These are phyloP conservation scores for Typhlichthys eigenmanni DNA, from an alignment of 2,797 vertebrate genomes.

Conservation along the genomic window DNA sequence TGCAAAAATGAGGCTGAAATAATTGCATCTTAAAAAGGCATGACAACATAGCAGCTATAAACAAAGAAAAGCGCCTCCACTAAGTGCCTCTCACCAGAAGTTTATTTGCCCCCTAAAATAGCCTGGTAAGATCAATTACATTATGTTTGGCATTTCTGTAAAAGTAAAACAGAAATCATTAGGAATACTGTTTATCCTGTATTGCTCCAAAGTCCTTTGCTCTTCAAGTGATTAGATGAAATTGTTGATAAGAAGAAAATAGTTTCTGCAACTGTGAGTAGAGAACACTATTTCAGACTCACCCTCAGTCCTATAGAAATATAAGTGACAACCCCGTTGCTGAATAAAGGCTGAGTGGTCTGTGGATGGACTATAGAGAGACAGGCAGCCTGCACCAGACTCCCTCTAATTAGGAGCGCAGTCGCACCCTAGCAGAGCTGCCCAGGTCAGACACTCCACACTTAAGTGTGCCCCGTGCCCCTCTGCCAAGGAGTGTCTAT, in stretches of 20 bases:
- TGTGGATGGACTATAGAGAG: conserved; percentile 68
- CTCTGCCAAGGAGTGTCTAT: conserved; percentile 55
- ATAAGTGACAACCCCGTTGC: conserved; percentile 65
- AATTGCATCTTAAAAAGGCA: conserved; percentile 59
- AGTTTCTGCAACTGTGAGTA: conserved; percentile 39
- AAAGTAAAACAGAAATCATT: not conserved
- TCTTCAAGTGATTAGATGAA: no score
- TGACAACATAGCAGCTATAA: conserved; percentile 52
- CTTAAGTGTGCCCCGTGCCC: conserved; percentile 75
- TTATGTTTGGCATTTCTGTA: conserved; percentile 7
- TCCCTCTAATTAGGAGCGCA: conserved; percentile 73
- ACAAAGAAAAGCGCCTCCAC: conserved; percentile 46
- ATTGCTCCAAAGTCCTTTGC: no score
- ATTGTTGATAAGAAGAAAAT: conserved; percentile 27
- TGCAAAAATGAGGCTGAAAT: conserved; percentile 78
- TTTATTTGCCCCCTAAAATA: conserved; percentile 26
- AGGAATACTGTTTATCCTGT: not conserved
- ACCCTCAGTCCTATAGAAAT: conserved; percentile 62
- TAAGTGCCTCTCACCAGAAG: conserved; percentile 39
- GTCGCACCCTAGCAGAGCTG: conserved; percentile 59
- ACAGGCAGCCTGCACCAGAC: conserved; percentile 68
- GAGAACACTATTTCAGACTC: conserved; percentile 40
- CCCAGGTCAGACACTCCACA: conserved; percentile 71
- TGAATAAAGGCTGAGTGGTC: conserved; percentile 67
- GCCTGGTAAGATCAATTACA: conserved; percentile 27